Evolutionary conservation across 2,888 invertebrate genomes (phyloP), one percentile per base, ranked within the genome.

Genomic region (Dilophus febrilis): DNA sequence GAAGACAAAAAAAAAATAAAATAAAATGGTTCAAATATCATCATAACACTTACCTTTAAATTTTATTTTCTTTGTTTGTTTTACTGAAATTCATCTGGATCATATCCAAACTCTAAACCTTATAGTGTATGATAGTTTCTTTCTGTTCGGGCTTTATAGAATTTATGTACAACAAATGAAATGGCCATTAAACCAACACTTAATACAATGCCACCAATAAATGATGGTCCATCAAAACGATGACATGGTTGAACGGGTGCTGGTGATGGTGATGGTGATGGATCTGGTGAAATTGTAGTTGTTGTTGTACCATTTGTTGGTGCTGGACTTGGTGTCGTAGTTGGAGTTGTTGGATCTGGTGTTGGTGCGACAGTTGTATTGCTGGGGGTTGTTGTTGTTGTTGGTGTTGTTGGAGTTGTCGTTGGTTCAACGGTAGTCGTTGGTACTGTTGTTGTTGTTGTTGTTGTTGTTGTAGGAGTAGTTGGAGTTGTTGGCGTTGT

Each of bases 61-160:
- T 6, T 22, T 22, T 22, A 8, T 22, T 22, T 4, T 22, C 22
- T 22, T 4, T 22, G 22, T 22, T 4, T 4, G 22, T 35, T 35
- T 35, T 22, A 35, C n/a, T 26, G 35, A 35, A 35, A 35, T 26
- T 35, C 35, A 35, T 35, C 35, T n/a, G 35, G 19, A 22, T 19
- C 35, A 35, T 35, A 35, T 26, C 19, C 35, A 41, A 37, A 37
- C 19, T 37, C 29, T 29, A 28, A 29, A 18, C 27, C 64, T 81
- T 82, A 90, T 58, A 90, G 75, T 44, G 86, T 87, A 55, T 85
- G 86, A 62, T 90, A 91, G 64, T 85, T 86, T 49, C 78, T 72
- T 59, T 84, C 87, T 42, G 79, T 79, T 54, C 81, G 76, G 45
- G 84, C 78, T 60, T 79, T 83, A 67, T 87, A 90, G 61, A 87